Evolutionary conservation across 2,888 invertebrate genomes (phyloP).

Genomic region (Sacculina carcini): DNA sequence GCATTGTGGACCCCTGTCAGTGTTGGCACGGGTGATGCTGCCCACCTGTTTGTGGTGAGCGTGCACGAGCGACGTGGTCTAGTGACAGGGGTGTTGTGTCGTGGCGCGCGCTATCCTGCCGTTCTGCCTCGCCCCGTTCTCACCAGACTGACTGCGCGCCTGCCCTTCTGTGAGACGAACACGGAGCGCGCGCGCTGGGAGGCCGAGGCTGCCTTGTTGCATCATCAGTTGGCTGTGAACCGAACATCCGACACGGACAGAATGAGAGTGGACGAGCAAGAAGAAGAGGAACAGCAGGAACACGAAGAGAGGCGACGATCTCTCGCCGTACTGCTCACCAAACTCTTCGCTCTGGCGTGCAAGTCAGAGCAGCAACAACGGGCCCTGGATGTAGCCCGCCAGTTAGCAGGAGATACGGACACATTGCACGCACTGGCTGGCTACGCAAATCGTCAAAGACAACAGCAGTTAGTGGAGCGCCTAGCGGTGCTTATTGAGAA

Average conservation of each 20-base stretch:
- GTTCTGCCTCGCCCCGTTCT: constrained; percentile 63
- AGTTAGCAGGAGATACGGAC: not conserved
- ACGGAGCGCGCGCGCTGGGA: constrained; percentile 11
- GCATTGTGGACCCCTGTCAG: constrained; percentile 56
- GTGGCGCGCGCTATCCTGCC: constrained; percentile 61
- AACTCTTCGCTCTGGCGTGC: constrained; percentile 8
- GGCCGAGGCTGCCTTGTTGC: constrained; percentile 7
- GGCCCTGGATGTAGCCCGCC: constrained; percentile 9
- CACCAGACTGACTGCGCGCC: constrained; percentile 35
- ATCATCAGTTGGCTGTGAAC: not conserved
- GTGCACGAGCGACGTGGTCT: constrained; percentile 49
- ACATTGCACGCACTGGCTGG: not conserved
- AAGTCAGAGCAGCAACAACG: constrained; percentile 11
- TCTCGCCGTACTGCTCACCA: not conserved
- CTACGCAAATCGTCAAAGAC: not conserved
- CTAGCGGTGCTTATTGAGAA: too few relatives aligned
- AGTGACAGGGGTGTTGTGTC: constrained; percentile 56
- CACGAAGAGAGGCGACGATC: not conserved
- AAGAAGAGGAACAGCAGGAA: constrained; percentile 6
- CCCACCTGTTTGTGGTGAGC: constrained; percentile 47
- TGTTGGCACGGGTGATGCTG: constrained; percentile 43
- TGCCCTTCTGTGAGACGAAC: constrained; percentile 10
- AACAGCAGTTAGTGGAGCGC: not conserved
- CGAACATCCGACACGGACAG: not conserved
- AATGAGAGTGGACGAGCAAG: constrained; percentile 3